These are phyloP conservation scores for Pectinophora gossypiella DNA, from an alignment of 1,140 invertebrate genomes.

Conservation along the genomic window DNA sequence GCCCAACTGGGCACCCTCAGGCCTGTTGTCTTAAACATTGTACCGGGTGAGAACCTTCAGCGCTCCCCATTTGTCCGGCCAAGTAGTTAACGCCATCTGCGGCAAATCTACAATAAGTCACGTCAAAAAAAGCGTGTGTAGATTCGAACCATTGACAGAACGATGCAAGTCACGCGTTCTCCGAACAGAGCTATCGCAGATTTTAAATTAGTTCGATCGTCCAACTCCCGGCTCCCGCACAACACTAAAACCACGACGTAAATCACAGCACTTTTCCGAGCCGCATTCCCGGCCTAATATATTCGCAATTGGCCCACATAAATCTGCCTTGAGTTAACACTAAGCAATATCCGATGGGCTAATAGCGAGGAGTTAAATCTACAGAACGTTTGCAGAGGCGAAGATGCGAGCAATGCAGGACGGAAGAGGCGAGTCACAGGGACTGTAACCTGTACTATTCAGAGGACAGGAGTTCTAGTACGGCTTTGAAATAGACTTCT, in stretches of 20 bases:
- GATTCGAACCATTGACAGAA: not conserved
- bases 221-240: no score
- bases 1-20: no score
- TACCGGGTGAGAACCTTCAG: no score
- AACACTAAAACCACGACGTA: no score
- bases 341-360: not conserved
- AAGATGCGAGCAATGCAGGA: not conserved
- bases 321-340: not conserved
- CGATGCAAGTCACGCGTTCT: not conserved
- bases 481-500: no score
- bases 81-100: no score
- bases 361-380: not conserved
- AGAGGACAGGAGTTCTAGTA: no score
- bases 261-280: not conserved
- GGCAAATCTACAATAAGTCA: not conserved
- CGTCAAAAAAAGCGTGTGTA: not conserved
- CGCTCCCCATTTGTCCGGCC: no score
- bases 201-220: not conserved
- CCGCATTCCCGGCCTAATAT: slow-evolving; percentile 1
- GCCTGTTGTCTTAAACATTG: no score
- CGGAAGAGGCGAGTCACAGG: no score
- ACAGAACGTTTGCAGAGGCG: not conserved
- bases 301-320: not conserved
- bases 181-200: not conserved
- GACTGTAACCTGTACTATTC: no score